Evolutionary conservation across 1,140 invertebrate species (phyloP), one percentile per base, ranked within the genome.

Genomic region (Atta colombica): DNA sequence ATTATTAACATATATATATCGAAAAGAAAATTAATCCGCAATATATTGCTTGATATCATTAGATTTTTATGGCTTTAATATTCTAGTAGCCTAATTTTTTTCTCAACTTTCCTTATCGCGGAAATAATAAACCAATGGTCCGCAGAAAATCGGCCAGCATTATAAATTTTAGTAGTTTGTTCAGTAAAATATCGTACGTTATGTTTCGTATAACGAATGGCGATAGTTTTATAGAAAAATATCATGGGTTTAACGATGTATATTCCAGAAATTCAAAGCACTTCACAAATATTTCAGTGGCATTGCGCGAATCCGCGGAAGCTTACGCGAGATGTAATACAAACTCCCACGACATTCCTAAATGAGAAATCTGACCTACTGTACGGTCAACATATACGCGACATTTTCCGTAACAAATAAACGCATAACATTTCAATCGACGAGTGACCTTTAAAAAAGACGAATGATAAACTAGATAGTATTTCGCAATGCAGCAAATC

Each of bases 351-450:
- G 69, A 72, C 55, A 61, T 84, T 84, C 28, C 69, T 51, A 84
- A 84, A 84, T 74, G 80, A 84, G 69, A 84, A 61, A 74, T 84
- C 80, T 84, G 80, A 84, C 69, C 69, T 84, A 84, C 55, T 63
- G 69, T 74, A 31, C 55, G 80, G 58, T 72, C 80, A 39, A 71
- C 78, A 28, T 21, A 31, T 25, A 60, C 78, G 39, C 35, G 53
- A 60, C 39, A 74, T 84, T 75, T 84, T 74, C 39, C 69, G 80
- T 71, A 82, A 72, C 80, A 82, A 71, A 82, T 72, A 84, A 84
- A 84, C 39, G 39, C 28, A 55, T 16, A 39, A 74, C 45, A 61
- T 74, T 61, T 61, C 55, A 61, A 68, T 51, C 39, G 25, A 72
- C 53, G 35, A 75, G 61, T 84, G 69, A 84, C 68, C 80, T 74